A percentile compares a stretch with the other conserved stretches of the same genome.
Conservation (phyloP, 2,888 invertebrate genomes). For the Drosophila atripex region DNA sequence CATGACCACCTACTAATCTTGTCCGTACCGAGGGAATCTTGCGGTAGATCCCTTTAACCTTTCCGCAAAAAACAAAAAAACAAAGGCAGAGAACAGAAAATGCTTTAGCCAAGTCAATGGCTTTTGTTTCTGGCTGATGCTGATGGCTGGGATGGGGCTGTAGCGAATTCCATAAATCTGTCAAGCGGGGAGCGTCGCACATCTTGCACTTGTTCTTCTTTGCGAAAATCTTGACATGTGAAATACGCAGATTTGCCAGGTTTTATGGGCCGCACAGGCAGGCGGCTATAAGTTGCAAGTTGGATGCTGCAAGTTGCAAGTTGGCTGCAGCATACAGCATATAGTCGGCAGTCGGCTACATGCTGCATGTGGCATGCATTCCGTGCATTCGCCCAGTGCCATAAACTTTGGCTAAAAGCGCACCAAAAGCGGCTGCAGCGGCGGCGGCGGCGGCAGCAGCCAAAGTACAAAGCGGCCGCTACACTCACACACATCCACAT, state of each 20-base stretch:
- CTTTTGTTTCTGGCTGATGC: slow-evolving; percentile 39
- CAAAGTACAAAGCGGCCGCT: slow-evolving; percentile 51
- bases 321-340: not conserved
- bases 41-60: slow-evolving; percentile 44
- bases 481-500: slow-evolving; percentile 41
- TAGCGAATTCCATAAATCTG: slow-evolving; percentile 80
- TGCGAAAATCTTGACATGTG: slow-evolving; percentile 71
- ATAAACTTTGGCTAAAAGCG: slow-evolving; percentile 77
- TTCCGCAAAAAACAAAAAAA: slow-evolving; percentile 24
- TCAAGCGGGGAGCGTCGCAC: slow-evolving; percentile 69
- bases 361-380: slow-evolving; percentile 65
- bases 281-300: slow-evolving; percentile 23
- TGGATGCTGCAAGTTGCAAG: slow-evolving; percentile 39
- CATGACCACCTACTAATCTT: slow-evolving; percentile 52
- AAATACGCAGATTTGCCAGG: slow-evolving; percentile 80
- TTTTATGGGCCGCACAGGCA: slow-evolving; percentile 73
- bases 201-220: slow-evolving; percentile 72
- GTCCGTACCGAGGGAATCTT: slow-evolving; percentile 34
- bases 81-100: not conserved
- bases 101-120: slow-evolving; percentile 7
- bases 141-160: slow-evolving; percentile 35
- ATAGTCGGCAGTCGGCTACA: not conserved
- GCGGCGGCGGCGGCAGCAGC: slow-evolving; percentile 71
- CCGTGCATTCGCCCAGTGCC: slow-evolving; percentile 76
- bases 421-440: slow-evolving; percentile 75